Evolutionary conservation across 2,797 vertebrate genomes (phyloP), one percentile per base, ranked within the genome.

Genomic region (Pogoniulus pusillus): DNA sequence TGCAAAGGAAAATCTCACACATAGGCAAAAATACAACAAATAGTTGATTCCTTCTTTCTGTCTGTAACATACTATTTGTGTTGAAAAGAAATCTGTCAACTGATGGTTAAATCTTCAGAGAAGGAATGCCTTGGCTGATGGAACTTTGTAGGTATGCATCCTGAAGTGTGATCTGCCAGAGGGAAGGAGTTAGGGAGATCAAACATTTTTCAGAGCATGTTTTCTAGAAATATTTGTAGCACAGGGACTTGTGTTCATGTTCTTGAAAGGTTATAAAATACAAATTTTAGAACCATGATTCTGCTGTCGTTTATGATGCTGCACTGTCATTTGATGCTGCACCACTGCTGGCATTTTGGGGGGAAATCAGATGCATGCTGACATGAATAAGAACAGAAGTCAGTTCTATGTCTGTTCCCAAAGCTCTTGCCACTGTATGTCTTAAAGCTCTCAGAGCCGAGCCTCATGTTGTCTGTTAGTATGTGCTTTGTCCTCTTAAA

Each of bases 341-440:
- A 72, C 26, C 22, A 26, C 34, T 64, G 14, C 34, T 63, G 27
- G 80, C 9, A 60, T 65, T 59, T 45, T 68, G 5, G 9, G 19
- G 12, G 16, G 43, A 70, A 74, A 64, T 0, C 7, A 63, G 34
- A 29, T 22, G 9, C 12, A 35, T 0, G 0, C 9, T 70, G 54
- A 5, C 51, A 49, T 32, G 34, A 78, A 13, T 78, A 75, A 74
- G 32, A 59, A 27, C 5, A 68, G 24, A 68, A 68, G 68, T 32
- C 24, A 9, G 22, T 41, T 54, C 39, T 6, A 3, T 16, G 24
- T 30, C 41, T 73, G 19, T 73, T 65, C 6, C 32, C 5, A 3
- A 60, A 75, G n/a, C 30, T 66, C 22, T 86, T 74, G 18, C 11
- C 12, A 5, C 14, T 64, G 16, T 22, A 16, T 32, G 32, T 47